Evolutionary conservation across 1,140 invertebrate species (phyloP), one percentile per base, ranked within the genome.

Genomic region (Microplitis mediator): DNA sequence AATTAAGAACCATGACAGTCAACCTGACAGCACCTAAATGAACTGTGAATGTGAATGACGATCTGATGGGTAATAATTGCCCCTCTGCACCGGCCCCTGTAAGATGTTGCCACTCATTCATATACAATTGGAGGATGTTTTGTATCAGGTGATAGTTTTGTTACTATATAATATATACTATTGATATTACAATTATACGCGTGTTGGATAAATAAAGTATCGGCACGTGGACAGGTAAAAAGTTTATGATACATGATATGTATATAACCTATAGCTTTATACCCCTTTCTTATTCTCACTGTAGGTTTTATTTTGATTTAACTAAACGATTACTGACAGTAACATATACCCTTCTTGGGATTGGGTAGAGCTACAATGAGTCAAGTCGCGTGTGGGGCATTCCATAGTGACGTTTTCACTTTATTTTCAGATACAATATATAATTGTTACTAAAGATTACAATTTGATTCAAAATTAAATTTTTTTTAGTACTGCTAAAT

Each of bases 31-130:
- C 86, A 87, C 86, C 86, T 88, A 86, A 76, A 86, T 82, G 75
- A 84, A 85, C 80, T 87, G 86, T 76, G 87, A 85, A 77, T 82
- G 82, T 77, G 85, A 79, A 82, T 84, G 83, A 83, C 84, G 84
- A 60, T 85, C 80, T 81, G 82, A 84, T 74, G 84, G 82, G 63
- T 85, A 72, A 77, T 83, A 87, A 79, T 82, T 81, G 81, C 81
- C 85, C 80, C 82, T 85, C 76, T 86, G 84, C 78, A 87, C 80
- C 79, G 87, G 81, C 78, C 85, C 85, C 86, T 87, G 84, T 77
- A 87, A 86, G 79, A 81, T 60, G 32, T 52, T 61, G 32, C 60
- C 23, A 34, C 58, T 70, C 51, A 69, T 70, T 74, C 45, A 64
- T 71, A 50, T 9, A 64, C 34, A 32, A 65, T 65, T 68, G 8